Base-by-base conservation (phyloP, 2,888 invertebrate species). In the Sussaba pulchella region DNA sequence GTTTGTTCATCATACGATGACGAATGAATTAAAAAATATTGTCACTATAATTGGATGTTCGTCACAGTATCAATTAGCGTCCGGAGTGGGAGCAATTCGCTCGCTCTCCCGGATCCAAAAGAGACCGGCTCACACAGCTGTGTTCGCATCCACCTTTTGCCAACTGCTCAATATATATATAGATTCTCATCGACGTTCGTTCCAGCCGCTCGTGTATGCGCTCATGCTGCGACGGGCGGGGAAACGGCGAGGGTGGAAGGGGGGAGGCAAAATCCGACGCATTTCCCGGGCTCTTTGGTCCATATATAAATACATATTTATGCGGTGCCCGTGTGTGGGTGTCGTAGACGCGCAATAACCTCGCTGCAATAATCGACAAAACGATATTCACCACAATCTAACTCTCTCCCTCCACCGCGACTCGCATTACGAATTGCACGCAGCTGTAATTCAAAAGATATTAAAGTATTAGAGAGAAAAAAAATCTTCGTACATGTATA, bases 61-160 rank as follows among this genome's bases (percentile, higher is more conserved):
- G n/a, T 9, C 14, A 2, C 6, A 54, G 31, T 14, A 31, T 31
- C 54, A 57, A 57, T n/a, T 31, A 36, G 36, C 57, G 57, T 57
- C 57, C 31, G n/a, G 26, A 36, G 41, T 12, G 59, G 9, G 21
- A 19, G 14, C 41, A 6, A 2, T 31, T 39, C 41, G 21, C 21
- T 61, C 26, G 17, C 12, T 12, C 12, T 85, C 85, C 84, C 84
- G 86, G 85, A 85, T 86, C 84, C 83, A 84, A 85, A n/a, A 85
- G 81, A 85, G 84, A 83, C 77, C 82, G 83, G 31, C 26, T 12
- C 12, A 41, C 47, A 41, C 24, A 67, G 52, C 50, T 52, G 50
- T 24, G 39, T 24, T 24, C 2, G 24, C 24, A 24, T 24, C 8
- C 52, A 41, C 39, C 50, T 52, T 67, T 45, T 52, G 21, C 14